A percentile compares a stretch with the other conserved stretches of the same genome.
Evolutionary conservation across 2,888 invertebrate species (phyloP).

Genomic region (Gnatocerus cornutus): DNA sequence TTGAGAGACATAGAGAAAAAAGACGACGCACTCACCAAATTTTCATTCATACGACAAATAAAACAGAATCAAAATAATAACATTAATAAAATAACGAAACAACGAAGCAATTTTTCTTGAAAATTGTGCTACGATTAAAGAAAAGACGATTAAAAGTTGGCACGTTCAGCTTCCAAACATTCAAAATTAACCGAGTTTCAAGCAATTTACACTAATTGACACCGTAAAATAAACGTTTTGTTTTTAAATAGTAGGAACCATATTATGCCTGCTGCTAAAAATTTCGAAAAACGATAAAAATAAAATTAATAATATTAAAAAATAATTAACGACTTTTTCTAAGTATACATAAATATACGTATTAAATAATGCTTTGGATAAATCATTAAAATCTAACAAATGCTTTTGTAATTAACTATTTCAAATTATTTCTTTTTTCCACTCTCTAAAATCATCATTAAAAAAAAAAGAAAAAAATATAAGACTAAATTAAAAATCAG

Average conservation of each 20-base stretch:
- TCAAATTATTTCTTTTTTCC: constrained; percentile 36
- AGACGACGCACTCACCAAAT: constrained; percentile 36
- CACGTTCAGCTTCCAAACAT: constrained; percentile 59
- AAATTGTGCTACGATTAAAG: constrained; percentile 34
- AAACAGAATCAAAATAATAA: constrained; percentile 57
- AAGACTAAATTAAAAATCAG: constrained; percentile 67
- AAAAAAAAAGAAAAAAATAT: constrained; percentile 48
- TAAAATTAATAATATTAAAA: constrained; percentile 54
- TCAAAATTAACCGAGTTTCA: constrained; percentile 56
- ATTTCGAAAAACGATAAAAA: constrained; percentile 58
- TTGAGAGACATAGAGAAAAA: constrained; percentile 47
- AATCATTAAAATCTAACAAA: constrained; percentile 52
- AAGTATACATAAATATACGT: constrained; percentile 52
- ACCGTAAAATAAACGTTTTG: constrained; percentile 57
- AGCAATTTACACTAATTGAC: constrained; percentile 62
- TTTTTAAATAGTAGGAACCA: constrained; percentile 57
- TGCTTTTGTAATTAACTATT: constrained; percentile 48
- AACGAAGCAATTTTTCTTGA: constrained; percentile 48
- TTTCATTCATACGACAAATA: constrained; percentile 42
- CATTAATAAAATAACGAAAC: constrained; percentile 59
- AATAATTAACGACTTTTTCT: constrained; percentile 44
- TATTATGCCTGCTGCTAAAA: constrained; percentile 65
- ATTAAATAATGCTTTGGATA: constrained; percentile 56
- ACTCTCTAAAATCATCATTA: constrained; percentile 42
- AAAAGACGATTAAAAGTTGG: constrained; percentile 55